A percentile compares a stretch with the other conserved stretches of the same genome.
These are phyloP conservation scores for Rousettus leschenaultii DNA, from an alignment of 2,113 vertebrate species.

Conservation along the genomic window DNA sequence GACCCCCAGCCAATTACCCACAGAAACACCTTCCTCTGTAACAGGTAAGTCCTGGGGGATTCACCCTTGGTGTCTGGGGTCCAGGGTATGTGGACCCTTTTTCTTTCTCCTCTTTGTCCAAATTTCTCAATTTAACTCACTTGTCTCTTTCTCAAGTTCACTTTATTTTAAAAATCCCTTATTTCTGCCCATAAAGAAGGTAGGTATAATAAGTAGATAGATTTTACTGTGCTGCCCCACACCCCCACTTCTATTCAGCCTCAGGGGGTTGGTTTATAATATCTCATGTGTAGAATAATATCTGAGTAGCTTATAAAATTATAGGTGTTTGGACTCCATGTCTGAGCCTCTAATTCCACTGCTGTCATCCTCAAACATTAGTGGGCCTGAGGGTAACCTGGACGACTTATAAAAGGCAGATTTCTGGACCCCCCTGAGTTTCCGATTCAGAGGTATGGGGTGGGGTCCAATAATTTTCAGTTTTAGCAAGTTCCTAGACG, in stretches of 20 bases:
- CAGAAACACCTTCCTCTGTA: background rate
- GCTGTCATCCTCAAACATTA: background rate
- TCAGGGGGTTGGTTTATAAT: background rate
- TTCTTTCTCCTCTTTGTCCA: background rate
- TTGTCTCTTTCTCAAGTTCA: background rate
- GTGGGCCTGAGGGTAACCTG: too few relatives aligned
- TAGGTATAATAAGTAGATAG: background rate
- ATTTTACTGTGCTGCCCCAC: rapidly evolving
- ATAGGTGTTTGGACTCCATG: background rate
- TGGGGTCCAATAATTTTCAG: background rate
- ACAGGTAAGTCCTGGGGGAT: background rate
- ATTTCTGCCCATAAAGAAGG: background rate
- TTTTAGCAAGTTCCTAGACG: background rate
- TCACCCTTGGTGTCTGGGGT: background rate
- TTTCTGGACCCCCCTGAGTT: background rate
- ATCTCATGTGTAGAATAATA: background rate
- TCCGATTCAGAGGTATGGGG: background rate
- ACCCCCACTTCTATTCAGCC: too few relatives aligned
- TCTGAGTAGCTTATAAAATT: background rate
- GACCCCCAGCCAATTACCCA: background rate
- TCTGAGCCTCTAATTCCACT: background rate
- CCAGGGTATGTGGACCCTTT: background rate
- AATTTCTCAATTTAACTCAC: background rate
- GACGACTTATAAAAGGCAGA: background rate
- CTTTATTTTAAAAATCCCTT: background rate